phyloP scores from a whole-genome alignment of 2,113 vertebrate species.

The Strigops habroptila region DNA sequence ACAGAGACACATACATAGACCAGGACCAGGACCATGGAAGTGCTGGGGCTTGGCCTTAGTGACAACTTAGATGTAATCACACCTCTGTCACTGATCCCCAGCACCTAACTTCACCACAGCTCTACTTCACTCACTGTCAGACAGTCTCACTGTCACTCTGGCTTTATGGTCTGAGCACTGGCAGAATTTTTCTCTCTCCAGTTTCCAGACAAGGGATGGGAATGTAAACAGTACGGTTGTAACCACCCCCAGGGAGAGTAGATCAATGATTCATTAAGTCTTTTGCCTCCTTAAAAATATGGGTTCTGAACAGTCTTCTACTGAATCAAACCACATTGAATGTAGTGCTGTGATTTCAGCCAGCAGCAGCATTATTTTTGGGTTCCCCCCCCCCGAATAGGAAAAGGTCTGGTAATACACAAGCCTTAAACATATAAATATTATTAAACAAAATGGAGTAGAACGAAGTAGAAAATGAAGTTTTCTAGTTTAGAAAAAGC shows the following conservation, averaged over 20 bases:
- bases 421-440: background rate
- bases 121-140: background rate
- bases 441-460: background rate
- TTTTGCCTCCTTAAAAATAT: background rate
- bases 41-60: background rate
- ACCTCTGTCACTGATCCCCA: background rate
- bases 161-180: background rate
- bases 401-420: background rate
- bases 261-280: background rate
- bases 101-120: background rate
- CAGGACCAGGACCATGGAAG: background rate
- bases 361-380: background rate
- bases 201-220: background rate
- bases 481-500: background rate
- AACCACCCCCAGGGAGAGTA: background rate
- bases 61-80: rapidly evolving
- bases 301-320: background rate
- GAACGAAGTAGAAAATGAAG: background rate
- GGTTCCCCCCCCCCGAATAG: background rate
- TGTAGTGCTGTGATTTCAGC: background rate
- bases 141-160: background rate
- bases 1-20: background rate
- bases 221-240: background rate
- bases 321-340: background rate
- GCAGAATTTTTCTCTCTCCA: background rate